A percentile compares a stretch with the other conserved stretches of the same genome.
Conservation (phyloP, 2,113 vertebrate species). For the Thamnophis sirtalis region DNA sequence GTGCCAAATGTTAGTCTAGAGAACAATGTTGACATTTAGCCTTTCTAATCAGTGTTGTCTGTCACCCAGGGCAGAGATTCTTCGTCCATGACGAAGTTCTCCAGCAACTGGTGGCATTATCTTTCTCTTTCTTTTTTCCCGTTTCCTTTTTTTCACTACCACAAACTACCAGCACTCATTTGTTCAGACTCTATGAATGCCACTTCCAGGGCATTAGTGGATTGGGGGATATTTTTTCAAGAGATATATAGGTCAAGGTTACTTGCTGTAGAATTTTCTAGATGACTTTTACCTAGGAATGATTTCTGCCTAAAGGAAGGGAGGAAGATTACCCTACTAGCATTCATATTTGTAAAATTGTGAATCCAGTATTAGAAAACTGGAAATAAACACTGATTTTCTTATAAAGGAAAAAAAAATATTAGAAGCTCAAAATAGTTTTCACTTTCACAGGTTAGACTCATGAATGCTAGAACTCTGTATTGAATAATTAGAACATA, state of each 20-base stretch:
- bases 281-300: neutral
- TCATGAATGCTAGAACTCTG: neutral
- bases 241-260: neutral
- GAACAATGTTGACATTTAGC: conserved; percentile 70
- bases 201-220: neutral
- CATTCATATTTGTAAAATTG: neutral
- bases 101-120: conserved; percentile 6
- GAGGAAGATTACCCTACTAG: neutral
- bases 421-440: neutral
- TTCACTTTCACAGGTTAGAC: neutral
- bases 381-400: neutral
- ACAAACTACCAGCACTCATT: neutral
- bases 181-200: neutral
- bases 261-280: neutral
- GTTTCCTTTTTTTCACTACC: neutral
- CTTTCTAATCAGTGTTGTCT: conserved; percentile 52
- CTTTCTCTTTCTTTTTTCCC: neutral
- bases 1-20: conserved; percentile 57
- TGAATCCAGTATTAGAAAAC: neutral
- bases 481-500: neutral
- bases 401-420: conserved; percentile 5
- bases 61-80: conserved; percentile 60
- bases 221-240: neutral
- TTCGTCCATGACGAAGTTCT: conserved; percentile 39
- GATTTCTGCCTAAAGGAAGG: neutral